phyloP scores from a whole-genome alignment of 64 coral and sea anemone genomes.

The Astreopora myriophthalma region DNA sequence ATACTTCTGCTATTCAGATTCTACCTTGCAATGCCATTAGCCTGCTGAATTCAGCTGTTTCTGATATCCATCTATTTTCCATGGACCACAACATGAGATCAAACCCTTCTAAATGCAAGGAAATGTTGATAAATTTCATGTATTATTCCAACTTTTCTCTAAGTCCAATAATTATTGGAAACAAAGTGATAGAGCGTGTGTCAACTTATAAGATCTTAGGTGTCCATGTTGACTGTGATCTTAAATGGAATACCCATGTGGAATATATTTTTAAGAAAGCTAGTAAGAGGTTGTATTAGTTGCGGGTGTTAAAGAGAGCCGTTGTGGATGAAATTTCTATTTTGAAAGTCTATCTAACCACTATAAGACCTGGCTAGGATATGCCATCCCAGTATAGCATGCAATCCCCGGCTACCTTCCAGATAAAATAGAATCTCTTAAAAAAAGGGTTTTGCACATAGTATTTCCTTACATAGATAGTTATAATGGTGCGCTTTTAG shows the following conservation, averaged over 20 bases:
- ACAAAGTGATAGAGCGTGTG: too few species aligned
- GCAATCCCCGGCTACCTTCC: not conserved
- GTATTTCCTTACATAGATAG: too few species aligned
- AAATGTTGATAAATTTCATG: constrained; percentile 2
- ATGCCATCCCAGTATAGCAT: not conserved
- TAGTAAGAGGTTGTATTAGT: constrained; percentile 28
- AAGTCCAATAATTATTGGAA: too few species aligned
- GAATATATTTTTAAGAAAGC: constrained; percentile 51
- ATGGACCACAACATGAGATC: too few species aligned
- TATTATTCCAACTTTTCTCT: too few species aligned
- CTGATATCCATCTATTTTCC: too few species aligned
- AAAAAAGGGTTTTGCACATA: not conserved
- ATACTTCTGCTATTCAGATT: constrained; percentile 6
- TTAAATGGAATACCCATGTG: too few species aligned
- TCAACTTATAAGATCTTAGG: too few species aligned
- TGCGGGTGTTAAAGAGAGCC: constrained; percentile 23
- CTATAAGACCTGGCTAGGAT: not conserved
- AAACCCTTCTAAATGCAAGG: constrained; percentile 6
- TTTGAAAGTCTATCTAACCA: not conserved
- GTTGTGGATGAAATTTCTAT: not conserved
- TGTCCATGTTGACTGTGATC: too few species aligned
- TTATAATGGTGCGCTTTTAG: too few species aligned
- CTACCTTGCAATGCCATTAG: too few species aligned
- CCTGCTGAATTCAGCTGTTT: too few species aligned
- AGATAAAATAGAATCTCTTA: not conserved